These are phyloP conservation scores for Scotopteryx bipunctaria DNA, from an alignment of 2,888 invertebrate genomes.

Conservation along the genomic window DNA sequence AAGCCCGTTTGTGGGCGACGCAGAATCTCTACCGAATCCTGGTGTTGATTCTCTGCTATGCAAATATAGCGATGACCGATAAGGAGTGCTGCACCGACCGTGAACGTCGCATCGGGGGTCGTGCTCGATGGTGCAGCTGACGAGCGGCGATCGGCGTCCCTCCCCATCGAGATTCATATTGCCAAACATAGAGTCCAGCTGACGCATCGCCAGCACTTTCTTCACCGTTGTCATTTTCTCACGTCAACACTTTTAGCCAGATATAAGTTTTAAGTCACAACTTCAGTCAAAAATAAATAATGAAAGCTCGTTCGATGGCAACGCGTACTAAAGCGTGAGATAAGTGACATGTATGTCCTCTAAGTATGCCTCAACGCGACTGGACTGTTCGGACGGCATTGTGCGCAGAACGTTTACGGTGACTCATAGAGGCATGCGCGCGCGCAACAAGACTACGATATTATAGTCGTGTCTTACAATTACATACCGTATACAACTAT, in stretches of 20 bases:
- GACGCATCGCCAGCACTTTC: slow-evolving; percentile 87
- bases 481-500: slow-evolving; percentile 59
- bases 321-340: slow-evolving; percentile 53
- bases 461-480: slow-evolving; percentile 73
- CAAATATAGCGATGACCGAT: slow-evolving; percentile 73
- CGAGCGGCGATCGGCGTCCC: slow-evolving; percentile 70
- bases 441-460: slow-evolving; percentile 71
- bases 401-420: slow-evolving; percentile 75
- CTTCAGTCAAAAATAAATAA: slow-evolving; percentile 39
- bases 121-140: slow-evolving; percentile 82
- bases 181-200: slow-evolving; percentile 88
- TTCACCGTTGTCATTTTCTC: slow-evolving; percentile 79
- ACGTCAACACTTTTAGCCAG: slow-evolving; percentile 45
- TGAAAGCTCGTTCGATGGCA: slow-evolving; percentile 50
- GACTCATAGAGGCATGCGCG: slow-evolving; percentile 77
- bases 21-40: slow-evolving; percentile 82
- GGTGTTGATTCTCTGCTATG: slow-evolving; percentile 80
- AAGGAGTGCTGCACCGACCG: slow-evolving; percentile 78
- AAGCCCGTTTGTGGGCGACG: slow-evolving; percentile 74
- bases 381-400: slow-evolving; percentile 75
- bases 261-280: slow-evolving; percentile 55
- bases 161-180: slow-evolving; percentile 84
- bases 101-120: slow-evolving; percentile 88
- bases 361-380: slow-evolving; percentile 79
- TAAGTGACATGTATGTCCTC: slow-evolving; percentile 77